Percentiles rank a stretch among this genome's conserved stretches.
phyloP scores from a whole-genome alignment of 2,888 invertebrate species.

The Scaptomyza caliginosa region DNA sequence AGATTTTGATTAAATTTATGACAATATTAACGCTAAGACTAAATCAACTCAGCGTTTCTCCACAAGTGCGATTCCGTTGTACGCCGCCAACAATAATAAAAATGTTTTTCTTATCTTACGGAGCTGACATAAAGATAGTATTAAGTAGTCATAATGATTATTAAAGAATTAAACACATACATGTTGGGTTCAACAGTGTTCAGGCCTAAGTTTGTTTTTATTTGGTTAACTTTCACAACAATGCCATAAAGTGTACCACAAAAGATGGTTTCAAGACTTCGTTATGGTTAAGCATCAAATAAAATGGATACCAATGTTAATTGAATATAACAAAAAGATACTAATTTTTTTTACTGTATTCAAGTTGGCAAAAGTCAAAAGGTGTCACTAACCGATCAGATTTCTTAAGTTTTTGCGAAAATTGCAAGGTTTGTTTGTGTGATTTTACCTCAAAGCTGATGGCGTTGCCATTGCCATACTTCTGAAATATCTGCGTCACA shows the following conservation, averaged over 20 bases:
- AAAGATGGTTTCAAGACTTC: not conserved
- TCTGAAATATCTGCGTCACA: constrained; percentile 82
- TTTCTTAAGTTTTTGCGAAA: not conserved
- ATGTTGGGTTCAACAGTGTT: not conserved
- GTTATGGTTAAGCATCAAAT: constrained; percentile 4
- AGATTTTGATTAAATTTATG: constrained; percentile 77
- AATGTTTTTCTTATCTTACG: constrained; percentile 37
- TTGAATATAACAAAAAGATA: constrained; percentile 26
- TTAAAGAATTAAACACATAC: constrained; percentile 1
- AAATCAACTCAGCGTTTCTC: constrained; percentile 18
- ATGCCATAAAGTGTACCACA: not conserved
- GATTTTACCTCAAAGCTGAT: constrained; percentile 83
- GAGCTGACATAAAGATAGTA: constrained; percentile 56
- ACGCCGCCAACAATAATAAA: constrained; percentile 39
- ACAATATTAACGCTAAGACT: constrained; percentile 56
- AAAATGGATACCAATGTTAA: constrained; percentile 2
- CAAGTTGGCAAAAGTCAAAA: constrained; percentile 1
- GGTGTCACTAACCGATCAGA: constrained; percentile 2
- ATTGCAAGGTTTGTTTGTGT: not conserved
- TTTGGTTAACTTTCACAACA: constrained; percentile 41
- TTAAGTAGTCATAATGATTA: constrained; percentile 3
- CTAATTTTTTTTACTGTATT: constrained; percentile 58
- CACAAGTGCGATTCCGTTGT: constrained; percentile 11
- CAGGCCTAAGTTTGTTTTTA: not conserved
- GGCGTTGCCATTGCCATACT: constrained; percentile 82